Base-by-base conservation (phyloP, 2,113 vertebrate genomes). In the Grammomys surdaster region DNA sequence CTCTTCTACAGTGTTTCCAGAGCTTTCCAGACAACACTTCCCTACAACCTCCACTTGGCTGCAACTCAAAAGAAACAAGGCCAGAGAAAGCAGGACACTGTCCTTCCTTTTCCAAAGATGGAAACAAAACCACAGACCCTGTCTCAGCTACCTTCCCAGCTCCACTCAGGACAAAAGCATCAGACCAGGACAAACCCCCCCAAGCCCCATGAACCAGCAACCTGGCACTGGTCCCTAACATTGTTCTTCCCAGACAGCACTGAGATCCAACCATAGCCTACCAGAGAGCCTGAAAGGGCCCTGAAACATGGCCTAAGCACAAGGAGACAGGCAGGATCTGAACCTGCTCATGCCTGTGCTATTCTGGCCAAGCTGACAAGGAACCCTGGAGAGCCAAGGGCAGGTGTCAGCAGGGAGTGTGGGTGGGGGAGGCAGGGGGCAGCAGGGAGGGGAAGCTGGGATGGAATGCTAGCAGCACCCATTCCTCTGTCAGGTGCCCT, bases 91-190 rank as follows among this genome's bases (percentile, higher is more conserved):
- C 75, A n/a, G 16, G 51, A 33, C 82, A 12, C 51, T 1, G 14
- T 11, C 3, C 20, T 9, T 1, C 33, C 65, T 89, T 70, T 40
- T 26, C 43, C 85, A 28, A 7, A n/a, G 48, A 26, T 7, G 60
- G 20, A 40, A 67, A n/a, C 4, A 56, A 65, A 88, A 5, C 9
- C 8, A 7, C 40, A 46, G 65, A 33, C 24, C 40, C 60, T 5
- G 48, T 33, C 86, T 10, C 24, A 22, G 7, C 31, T 19, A 31
- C 19, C 60, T 36, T 46, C 67, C 84, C 67, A 9, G 22, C 14
- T 36, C 33, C 65, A 8, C 22, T 28, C 0, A 0, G 5, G 56
- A 56, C 14, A 16, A 7, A 87, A 54, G 9, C 54, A 1, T 13
- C 82, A 28, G 65, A 90, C 54, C 65, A 67, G 65, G 65, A 31